Evolutionary conservation across 2,888 invertebrate genomes (phyloP), one percentile per base, ranked within the genome.

Genomic region (Erebia ligea): DNA sequence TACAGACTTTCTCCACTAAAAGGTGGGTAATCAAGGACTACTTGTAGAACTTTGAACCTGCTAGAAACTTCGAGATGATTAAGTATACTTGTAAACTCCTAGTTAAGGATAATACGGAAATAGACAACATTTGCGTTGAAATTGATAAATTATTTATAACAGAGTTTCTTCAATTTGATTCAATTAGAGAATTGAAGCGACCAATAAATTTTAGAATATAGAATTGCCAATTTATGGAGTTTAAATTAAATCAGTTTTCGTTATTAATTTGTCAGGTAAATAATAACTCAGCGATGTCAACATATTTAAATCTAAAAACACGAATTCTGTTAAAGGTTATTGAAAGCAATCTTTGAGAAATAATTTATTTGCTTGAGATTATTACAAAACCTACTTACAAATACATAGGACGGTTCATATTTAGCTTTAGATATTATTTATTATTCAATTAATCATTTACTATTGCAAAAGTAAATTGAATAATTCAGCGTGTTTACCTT

Each of bases 401-500:
- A 59, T 17, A 42, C 10, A 40, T 11, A 40, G 40, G 25, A 5
- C 13, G 13, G 10, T 56, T 17, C 9, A 54, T n/a, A 52, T 17
- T 52, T 52, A 52, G 2, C 52, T 52, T 52, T 9, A 52, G 52
- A 15, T 50, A n/a, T 50, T 50, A n/a, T n/a, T n/a, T n/a, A n/a
- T n/a, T n/a, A n/a, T n/a, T 52, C 17, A 17, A 8, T 52, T n/a
- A 9, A 52, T 17, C 17, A 52, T n/a, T n/a, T n/a, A n/a, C n/a
- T n/a, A n/a, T 52, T 52, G 17, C 52, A 54, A 19, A 50, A 54
- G 57, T 15, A 58, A 58, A 58, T 34, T 58, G n/a, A 64, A 52
- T 63, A 56, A 62, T 69, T 68, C 17, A 25, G 77, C 80, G 19
- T 45, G 13, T 17, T 15, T 61, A 19, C 13, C 19, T 15, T 21